A percentile compares a stretch with the other conserved stretches of the same genome.
Evolutionary conservation across 2,113 vertebrate genomes (phyloP).

Genomic region (Thymallus thymallus): DNA sequence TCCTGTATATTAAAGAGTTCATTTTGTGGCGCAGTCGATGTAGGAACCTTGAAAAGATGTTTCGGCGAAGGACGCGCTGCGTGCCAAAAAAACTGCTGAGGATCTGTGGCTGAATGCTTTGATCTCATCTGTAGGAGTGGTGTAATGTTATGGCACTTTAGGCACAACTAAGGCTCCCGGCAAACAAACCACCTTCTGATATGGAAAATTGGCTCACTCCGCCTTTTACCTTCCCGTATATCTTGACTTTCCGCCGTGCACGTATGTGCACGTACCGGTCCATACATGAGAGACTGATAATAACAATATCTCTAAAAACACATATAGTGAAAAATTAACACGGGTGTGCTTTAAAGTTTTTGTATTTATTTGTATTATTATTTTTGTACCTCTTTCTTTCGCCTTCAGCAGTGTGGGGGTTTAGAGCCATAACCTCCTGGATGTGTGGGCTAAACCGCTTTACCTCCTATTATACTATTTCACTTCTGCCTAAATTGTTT

Average conservation of each 20-base stretch:
- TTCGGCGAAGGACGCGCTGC: conserved; percentile 55
- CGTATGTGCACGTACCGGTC: conserved; percentile 27
- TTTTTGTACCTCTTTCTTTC: conserved; percentile 16
- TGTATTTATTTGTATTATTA: conserved; percentile 19
- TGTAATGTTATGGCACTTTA: conserved; percentile 74
- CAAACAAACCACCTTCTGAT: conserved; percentile 70
- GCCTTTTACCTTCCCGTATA: conserved; percentile 64
- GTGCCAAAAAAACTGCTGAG: conserved; percentile 67
- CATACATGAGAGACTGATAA: conserved; percentile 40
- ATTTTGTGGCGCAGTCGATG: conserved; percentile 69
- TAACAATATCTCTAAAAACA: conserved; percentile 53
- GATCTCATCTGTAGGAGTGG: conserved; percentile 76
- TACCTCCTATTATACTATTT: conserved; percentile 73
- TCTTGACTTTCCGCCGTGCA: conserved; percentile 39
- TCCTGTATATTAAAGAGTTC: conserved; percentile 76
- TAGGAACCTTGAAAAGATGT: conserved; percentile 72
- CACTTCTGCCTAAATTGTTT: conserved; percentile 65
- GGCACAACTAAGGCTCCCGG: conserved; percentile 70
- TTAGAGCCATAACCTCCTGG: conserved; percentile 50
- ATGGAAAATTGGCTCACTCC: conserved; percentile 69
- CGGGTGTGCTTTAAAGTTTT: conserved; percentile 25
- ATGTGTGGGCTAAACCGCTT: conserved; percentile 73
- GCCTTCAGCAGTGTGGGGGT: conserved; percentile 12
- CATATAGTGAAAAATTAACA: conserved; percentile 46
- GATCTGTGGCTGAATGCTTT: conserved; percentile 68